Evolutionary conservation across 2,113 vertebrate genomes (phyloP).

Genomic region (Saccopteryx leptura): DNA sequence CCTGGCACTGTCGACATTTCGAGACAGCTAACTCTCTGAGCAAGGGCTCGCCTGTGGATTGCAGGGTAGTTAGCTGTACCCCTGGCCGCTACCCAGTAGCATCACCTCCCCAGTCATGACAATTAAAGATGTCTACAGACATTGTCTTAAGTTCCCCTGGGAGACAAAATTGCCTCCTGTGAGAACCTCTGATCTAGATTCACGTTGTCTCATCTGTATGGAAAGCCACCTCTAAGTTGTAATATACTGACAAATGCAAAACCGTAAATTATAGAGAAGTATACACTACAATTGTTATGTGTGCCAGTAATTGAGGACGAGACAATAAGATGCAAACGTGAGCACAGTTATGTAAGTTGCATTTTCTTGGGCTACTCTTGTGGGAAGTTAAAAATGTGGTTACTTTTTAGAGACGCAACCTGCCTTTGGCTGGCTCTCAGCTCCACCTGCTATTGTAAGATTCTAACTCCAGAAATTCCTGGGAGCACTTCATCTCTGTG

Average conservation of each 20-base stretch:
- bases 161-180: neutral
- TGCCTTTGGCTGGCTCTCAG: neutral
- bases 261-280: neutral
- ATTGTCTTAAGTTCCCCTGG: neutral
- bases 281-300: neutral
- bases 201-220: neutral
- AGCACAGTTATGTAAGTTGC: neutral
- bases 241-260: neutral
- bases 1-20: neutral
- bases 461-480: neutral
- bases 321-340: neutral
- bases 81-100: neutral
- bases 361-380: neutral
- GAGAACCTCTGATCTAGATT: neutral
- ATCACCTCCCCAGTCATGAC: neutral
- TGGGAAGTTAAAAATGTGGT: neutral
- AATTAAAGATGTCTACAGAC: slow-evolving; percentile 23
- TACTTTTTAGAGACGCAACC: neutral
- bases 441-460: neutral
- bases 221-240: neutral
- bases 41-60: neutral
- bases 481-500: neutral
- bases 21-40: neutral
- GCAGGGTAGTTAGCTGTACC: neutral
- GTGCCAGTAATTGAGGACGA: neutral